A percentile compares a stretch with the other conserved stretches of the same genome.
Evolutionary conservation across 2,888 invertebrate species (phyloP).

Genomic region (Poecilobothrus nobilitatus): DNA sequence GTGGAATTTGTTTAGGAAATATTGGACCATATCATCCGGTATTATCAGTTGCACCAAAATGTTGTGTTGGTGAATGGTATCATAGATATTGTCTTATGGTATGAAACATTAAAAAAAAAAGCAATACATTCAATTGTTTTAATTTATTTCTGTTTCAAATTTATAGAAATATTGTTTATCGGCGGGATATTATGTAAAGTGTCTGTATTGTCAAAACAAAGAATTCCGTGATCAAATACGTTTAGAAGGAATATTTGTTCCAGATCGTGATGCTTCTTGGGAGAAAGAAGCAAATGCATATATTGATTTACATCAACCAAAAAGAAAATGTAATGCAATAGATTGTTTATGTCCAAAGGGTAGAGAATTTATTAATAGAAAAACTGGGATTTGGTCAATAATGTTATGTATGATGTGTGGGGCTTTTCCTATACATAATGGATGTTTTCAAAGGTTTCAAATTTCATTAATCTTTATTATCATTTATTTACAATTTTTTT

Average conservation of each 20-base stretch:
- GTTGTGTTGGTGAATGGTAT: constrained; percentile 34
- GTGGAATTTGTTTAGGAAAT: constrained; percentile 30
- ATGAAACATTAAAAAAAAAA: background rate
- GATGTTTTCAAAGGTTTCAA: background rate
- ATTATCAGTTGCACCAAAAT: constrained; percentile 29
- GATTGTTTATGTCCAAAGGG: constrained; percentile 58
- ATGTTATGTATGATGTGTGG: constrained; percentile 30
- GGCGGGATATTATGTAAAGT: constrained; percentile 37
- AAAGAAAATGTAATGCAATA: constrained; percentile 52
- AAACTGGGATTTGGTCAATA: constrained; percentile 26
- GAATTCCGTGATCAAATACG: constrained; percentile 33
- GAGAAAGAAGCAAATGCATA: constrained; percentile 64
- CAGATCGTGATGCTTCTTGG: constrained; percentile 70
- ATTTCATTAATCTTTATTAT: background rate
- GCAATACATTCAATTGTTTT: background rate
- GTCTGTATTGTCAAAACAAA: constrained; percentile 34
- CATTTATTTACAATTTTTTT: background rate
- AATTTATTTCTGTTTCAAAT: too few relatives aligned
- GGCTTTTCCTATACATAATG: constrained; percentile 28
- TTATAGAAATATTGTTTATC: constrained; percentile 32
- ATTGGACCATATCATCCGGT: constrained; percentile 23
- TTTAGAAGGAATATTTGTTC: constrained; percentile 34
- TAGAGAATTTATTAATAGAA: constrained; percentile 36
- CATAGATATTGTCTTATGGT: constrained; percentile 31
- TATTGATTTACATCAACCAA: constrained; percentile 56